These are phyloP conservation scores for Dicentrarchus labrax DNA, from an alignment of 2,113 vertebrate species.

Conservation along the genomic window DNA sequence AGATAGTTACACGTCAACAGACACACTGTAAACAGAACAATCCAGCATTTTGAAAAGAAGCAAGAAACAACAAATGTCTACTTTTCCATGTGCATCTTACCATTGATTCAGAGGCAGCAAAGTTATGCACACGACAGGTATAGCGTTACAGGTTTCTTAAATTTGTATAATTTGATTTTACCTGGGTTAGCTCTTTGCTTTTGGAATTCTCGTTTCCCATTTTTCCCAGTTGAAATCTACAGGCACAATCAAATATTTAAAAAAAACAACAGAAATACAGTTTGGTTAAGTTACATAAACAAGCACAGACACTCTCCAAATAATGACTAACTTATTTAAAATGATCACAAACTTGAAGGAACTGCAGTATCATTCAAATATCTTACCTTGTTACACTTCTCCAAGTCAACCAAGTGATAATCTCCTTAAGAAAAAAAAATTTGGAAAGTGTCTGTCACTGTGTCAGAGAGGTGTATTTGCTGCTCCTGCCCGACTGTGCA, in stretches of 20 bases:
- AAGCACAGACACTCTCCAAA: background rate
- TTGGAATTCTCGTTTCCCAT: conserved; percentile 81
- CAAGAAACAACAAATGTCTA: background rate
- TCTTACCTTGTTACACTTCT: conserved; percentile 60
- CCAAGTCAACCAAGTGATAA: conserved; percentile 26
- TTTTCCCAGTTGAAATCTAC: conserved; percentile 33
- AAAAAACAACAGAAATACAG: background rate
- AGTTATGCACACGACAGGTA: background rate
- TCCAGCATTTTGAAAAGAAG: background rate
- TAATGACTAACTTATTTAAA: background rate
- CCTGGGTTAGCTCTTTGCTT: conserved; percentile 54
- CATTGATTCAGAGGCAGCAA: background rate
- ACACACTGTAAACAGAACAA: background rate
- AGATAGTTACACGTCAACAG: background rate
- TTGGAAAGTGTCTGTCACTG: background rate
- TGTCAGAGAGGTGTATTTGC: conserved; percentile 5
- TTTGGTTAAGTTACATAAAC: background rate
- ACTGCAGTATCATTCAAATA: background rate
- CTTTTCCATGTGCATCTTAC: background rate
- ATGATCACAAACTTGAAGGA: background rate
- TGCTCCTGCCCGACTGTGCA: conserved; percentile 50
- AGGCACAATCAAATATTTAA: background rate
- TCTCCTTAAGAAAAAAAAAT: conserved; percentile 20
- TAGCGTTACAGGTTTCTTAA: background rate
- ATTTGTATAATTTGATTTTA: conserved; percentile 35